Percentiles rank a stretch among this genome's conserved stretches.
phyloP scores from a whole-genome alignment of 2,797 vertebrate species.

The Thripadectes ignobilis region DNA sequence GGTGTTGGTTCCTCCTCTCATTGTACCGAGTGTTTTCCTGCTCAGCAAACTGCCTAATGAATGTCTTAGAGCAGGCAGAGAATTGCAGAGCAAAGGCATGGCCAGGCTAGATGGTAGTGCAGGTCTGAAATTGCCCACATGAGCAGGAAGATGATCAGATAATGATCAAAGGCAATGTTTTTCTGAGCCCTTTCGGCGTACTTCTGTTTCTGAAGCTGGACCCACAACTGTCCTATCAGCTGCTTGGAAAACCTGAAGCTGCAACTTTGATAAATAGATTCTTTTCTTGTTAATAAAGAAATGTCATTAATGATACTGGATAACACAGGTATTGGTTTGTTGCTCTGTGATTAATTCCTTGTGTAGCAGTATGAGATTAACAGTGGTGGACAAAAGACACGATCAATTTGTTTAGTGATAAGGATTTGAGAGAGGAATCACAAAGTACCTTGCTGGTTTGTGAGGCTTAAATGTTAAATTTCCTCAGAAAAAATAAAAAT shows the following conservation, averaged over 20 bases:
- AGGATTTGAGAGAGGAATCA: not conserved
- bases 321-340: not conserved
- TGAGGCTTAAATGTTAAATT: not conserved
- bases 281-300: conserved; percentile 3
- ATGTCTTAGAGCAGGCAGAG: not conserved
- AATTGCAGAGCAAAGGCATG: not conserved
- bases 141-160: not conserved
- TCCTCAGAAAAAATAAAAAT: not conserved
- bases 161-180: not conserved
- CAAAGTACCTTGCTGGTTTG: not conserved
- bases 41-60: not conserved
- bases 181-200: not conserved
- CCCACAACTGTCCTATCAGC: not conserved
- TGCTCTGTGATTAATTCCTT: conserved; percentile 25
- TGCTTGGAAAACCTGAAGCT: not conserved
- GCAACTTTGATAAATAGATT: not conserved
- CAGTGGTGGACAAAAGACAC: not conserved
- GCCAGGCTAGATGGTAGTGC: not conserved
- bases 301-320: not conserved
- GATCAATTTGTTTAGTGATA: not conserved
- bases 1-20: not conserved
- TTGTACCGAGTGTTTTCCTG: not conserved
- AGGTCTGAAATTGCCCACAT: not conserved
- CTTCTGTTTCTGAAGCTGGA: not conserved
- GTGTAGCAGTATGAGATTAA: not conserved